Base-by-base conservation (phyloP, 1,140 invertebrate genomes). In the Belonocnema kinseyi region DNA sequence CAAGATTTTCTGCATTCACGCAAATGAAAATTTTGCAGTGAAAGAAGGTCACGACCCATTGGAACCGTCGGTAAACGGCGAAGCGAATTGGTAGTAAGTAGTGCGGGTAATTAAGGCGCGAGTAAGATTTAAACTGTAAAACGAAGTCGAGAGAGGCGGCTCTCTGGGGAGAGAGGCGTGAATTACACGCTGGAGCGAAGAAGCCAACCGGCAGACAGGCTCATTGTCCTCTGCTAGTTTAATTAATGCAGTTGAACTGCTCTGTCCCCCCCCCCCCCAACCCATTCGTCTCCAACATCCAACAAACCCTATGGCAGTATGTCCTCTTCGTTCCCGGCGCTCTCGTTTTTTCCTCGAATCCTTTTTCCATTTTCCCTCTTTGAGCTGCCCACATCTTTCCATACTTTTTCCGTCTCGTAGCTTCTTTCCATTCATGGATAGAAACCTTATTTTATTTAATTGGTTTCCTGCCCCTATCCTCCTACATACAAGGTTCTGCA, bases 141-240 rank as follows among this genome's bases (percentile, higher is more conserved):
- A 80, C 84, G 84, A 86, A 87, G 83, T 85, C 81, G 79, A 83
- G 80, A 77, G 79, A 82, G 72, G 11, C 21, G 66, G 21, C 13
- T 46, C 66, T 77, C 52, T 73, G 52, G 76, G 76, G 78, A 79
- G 85, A 86, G 82, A 88, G 83, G 87, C 86, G 75, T 76, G 82
- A 83, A 84, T 89, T 88, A 88, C 85, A 86, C 46, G 82, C 85
- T 79, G 84, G 83, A 51, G 74, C 83, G 81, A 82, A 78, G 82
- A 82, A 51, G 74, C 83, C 83, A 83, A 78, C 82, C 82, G 84
- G 84, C 82, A 86, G 88, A 88, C 86, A 85, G 87, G 83, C 88
- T 89, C 87, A 88, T 86, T 88, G 87, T 88, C 87, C 88, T 87
- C 84, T 79, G 85, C 86, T 86, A 85, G 87, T 90, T 89, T 90